Evolutionary conservation across 2,888 invertebrate genomes (phyloP), one percentile per base, ranked within the genome.

Genomic region (Ametastegia equiseti): DNA sequence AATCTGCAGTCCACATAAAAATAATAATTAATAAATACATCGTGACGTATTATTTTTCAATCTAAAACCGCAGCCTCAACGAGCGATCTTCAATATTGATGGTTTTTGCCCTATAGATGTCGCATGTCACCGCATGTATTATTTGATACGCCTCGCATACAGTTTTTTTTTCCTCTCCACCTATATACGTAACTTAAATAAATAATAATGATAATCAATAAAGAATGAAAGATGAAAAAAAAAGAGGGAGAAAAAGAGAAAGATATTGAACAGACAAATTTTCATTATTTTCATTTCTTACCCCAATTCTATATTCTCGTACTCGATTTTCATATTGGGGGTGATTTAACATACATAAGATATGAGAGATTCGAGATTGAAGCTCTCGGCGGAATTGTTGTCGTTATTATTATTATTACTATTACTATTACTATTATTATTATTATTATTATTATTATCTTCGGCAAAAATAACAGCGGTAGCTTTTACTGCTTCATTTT

Each of bases 171-270:
- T 15, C 7, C 3, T n/a, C n/a, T 11, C 42, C 9, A 15, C 30
- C 27, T 23, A 30, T 45, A 71, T 9, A n/a, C 30, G 47, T 30
- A 47, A 6, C 5, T 39, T 19, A 15, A 42, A 54, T 19, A 19
- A 45, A 42, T 80, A 82, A 79, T 50, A 83, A 84, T 82, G 65
- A 36, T 19, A 6, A 45, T 23, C 45, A 13, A n/a, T n/a, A n/a
- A n/a, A n/a, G n/a, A n/a, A n/a, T n/a, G n/a, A n/a, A n/a, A n/a
- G n/a, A n/a, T n/a, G n/a, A n/a, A n/a, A n/a, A n/a, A n/a, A n/a
- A n/a, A n/a, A n/a, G n/a, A n/a, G n/a, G n/a, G n/a, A n/a, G n/a
- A n/a, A n/a, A n/a, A n/a, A n/a, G n/a, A n/a, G n/a, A n/a, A 63
- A 23, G 30, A 63, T 33, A 63, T 30, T 42, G n/a, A n/a, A n/a